A percentile compares a stretch with the other conserved stretches of the same genome.
Evolutionary conservation across 2,888 invertebrate species (phyloP).

Genomic region (Antitype chi): DNA sequence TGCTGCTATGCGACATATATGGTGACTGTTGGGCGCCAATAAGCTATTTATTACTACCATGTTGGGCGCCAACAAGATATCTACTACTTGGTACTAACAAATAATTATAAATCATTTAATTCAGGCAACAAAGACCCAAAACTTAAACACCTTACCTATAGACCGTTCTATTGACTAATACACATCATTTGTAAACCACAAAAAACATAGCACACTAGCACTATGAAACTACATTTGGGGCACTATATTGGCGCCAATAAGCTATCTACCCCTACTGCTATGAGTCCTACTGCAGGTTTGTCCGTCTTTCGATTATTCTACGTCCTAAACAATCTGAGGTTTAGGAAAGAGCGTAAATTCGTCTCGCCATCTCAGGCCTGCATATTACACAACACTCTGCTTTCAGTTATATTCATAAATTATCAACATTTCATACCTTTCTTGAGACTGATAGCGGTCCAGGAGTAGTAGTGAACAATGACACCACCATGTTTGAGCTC

Average conservation of each 20-base stretch:
- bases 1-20: neutral
- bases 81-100: neutral
- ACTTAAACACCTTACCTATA: too few species aligned
- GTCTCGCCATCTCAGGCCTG: too few species aligned
- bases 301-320: neutral
- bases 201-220: too few species aligned
- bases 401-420: neutral
- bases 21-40: neutral
- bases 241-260: neutral
- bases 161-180: too few species aligned
- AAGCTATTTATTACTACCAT: neutral
- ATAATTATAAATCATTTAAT: too few species aligned
- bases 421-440: slow-evolving; percentile 88
- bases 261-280: neutral
- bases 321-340: neutral
- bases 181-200: too few species aligned
- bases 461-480: slow-evolving; percentile 92
- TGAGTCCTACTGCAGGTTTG: neutral
- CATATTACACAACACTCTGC: neutral
- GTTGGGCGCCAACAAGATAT: slow-evolving; percentile 11
- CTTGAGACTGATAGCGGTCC: slow-evolving; percentile 92
- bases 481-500: slow-evolving; percentile 93
- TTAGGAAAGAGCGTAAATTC: neutral
- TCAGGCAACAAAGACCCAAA: too few species aligned
- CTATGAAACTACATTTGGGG: too few species aligned